Evolutionary conservation across 1,140 invertebrate genomes (phyloP).

Genomic region (Venturia canescens): DNA sequence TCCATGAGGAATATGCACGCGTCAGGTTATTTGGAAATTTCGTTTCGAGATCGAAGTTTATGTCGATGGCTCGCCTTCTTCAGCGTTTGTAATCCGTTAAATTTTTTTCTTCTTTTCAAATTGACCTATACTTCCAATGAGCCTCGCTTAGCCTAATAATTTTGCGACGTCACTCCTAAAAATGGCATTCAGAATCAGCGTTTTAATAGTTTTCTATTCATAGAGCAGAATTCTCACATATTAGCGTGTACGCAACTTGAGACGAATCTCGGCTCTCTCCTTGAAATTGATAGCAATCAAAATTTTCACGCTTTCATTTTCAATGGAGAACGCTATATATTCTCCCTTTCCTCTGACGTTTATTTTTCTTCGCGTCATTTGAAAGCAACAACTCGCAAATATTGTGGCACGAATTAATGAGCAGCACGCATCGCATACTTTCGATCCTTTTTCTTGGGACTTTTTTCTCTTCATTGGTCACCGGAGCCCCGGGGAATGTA

Average conservation of each 20-base stretch:
- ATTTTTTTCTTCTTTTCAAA: too few relatives aligned
- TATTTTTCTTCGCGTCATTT: background rate
- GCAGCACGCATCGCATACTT: background rate
- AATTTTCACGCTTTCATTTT: conserved; percentile 28
- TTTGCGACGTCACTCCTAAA: too few relatives aligned
- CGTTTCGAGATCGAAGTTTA: too few relatives aligned
- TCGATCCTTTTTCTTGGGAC: background rate
- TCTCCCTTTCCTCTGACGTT: background rate
- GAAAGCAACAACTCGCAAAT: background rate
- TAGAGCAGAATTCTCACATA: too few relatives aligned
- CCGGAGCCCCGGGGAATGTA: background rate
- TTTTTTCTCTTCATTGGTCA: background rate
- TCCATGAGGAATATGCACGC: background rate
- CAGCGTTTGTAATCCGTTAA: too few relatives aligned
- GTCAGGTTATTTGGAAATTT: too few relatives aligned
- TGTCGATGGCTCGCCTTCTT: too few relatives aligned
- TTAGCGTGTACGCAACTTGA: background rate
- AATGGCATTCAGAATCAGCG: too few relatives aligned
- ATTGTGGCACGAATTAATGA: background rate
- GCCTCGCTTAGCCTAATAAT: too few relatives aligned
- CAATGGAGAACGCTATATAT: conserved; percentile 5
- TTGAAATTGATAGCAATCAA: background rate
- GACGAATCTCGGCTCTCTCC: background rate
- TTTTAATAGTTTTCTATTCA: too few relatives aligned
- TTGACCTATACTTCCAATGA: too few relatives aligned